Base-by-base conservation (phyloP, 2,113 vertebrate genomes). In the Sapayoa aenigma region DNA sequence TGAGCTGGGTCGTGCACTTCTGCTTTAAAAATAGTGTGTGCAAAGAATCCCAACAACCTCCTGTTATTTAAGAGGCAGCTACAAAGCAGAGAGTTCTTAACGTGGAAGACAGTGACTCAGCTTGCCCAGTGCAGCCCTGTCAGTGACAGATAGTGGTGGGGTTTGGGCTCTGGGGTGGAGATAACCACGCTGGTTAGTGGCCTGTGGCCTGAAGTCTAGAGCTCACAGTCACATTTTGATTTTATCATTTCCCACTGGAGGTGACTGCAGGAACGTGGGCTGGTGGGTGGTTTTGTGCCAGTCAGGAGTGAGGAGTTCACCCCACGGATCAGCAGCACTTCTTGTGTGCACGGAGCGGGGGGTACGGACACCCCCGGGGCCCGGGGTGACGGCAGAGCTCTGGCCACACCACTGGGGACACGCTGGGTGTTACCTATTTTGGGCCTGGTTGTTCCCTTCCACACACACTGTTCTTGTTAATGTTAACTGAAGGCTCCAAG, bases 21-120 rank as follows among this genome's bases (percentile, higher is more conserved):
- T 87, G 55, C 65, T 86, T 93, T 95, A 89, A 90, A 95, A 96
- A 96, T 78, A 81, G 56, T 31, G 19, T 33, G 41, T 9, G 0
- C 28, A 52, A 83, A 75, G 75, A 95, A 47, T 85, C 82, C 75
- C 62, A 79, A 94, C 75, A 78, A 66, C 41, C 72, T 86, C 20
- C 41, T 86, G 63, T 53, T 96, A 35, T 90, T 93, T 76, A 79
- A 87, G 62, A 66, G 63, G 55, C 55, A 72, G 80, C 78, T 59
- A 47, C 65, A 74, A 94, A 96, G 52, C 79, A 84, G 56, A 44
- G 44, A 21, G 59, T 67, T 73, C 84, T 95, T 91, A 93, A 89
- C 87, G 63, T 84, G 85, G 93, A 67, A 93, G 75, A 87, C 73
- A 87, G 88, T 88, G 11, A 60, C 79, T 94, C 75, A 52, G 82